These are phyloP conservation scores for Corvus hawaiiensis DNA, from an alignment of 2,113 vertebrate species.

Conservation along the genomic window DNA sequence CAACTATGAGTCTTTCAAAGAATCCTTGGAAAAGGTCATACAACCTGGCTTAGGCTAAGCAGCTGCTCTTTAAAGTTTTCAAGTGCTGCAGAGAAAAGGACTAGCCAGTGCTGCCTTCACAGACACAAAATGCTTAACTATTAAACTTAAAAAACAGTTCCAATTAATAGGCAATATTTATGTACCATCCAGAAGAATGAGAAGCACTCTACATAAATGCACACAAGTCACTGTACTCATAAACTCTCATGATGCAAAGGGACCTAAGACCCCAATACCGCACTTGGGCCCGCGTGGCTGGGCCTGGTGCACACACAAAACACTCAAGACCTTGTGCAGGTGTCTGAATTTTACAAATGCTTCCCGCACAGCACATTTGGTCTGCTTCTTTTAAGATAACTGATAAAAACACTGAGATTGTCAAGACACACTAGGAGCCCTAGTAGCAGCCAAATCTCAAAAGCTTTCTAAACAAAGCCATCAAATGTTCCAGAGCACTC, in stretches of 20 bases:
- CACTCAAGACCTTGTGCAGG: rapidly evolving
- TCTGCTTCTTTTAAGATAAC: background rate
- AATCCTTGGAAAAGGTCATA: background rate
- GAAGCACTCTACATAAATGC: background rate
- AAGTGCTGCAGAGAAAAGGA: background rate
- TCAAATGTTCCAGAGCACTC: background rate
- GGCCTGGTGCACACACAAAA: background rate
- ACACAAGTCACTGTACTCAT: background rate
- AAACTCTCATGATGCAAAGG: rapidly evolving
- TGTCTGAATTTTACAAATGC: background rate
- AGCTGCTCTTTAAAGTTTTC: background rate
- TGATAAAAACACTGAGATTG: background rate
- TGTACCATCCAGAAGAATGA: background rate
- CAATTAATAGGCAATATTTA: background rate
- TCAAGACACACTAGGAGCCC: background rate
- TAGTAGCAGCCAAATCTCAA: background rate
- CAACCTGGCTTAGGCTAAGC: background rate
- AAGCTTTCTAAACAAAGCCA: background rate
- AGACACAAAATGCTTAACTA: background rate
- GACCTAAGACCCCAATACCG: rapidly evolving
- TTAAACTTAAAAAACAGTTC: background rate
- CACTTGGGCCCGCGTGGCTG: rapidly evolving
- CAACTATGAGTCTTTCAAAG: background rate
- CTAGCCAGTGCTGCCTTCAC: background rate
- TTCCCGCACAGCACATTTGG: background rate